Evolutionary conservation across 30 jellyfish, hydroid and myxozoan species (phyloP).

Genomic region (Turritopsis dohrnii): DNA sequence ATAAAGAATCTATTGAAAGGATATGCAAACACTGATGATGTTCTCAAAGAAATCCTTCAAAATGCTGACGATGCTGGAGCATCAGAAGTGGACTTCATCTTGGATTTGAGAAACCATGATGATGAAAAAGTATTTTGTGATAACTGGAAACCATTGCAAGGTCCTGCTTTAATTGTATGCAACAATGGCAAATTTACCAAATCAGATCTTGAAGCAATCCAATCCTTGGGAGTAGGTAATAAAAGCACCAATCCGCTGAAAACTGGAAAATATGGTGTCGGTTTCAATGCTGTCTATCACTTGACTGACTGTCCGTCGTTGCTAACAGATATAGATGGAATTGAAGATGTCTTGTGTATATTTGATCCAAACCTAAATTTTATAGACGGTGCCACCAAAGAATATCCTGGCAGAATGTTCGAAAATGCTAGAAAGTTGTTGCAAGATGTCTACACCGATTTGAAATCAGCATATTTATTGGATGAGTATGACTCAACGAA

Average conservation of each 20-base stretch:
- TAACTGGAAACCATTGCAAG: constrained; percentile 65
- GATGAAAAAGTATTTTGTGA: constrained; percentile 45
- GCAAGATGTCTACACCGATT: constrained; percentile 14
- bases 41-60: constrained; percentile 64
- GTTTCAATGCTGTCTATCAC: constrained; percentile 75
- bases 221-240: constrained; percentile 64
- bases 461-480: constrained; percentile 15
- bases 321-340: constrained; percentile 30
- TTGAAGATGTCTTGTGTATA: constrained; percentile 34
- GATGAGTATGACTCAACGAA: constrained; percentile 12
- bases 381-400: constrained; percentile 40
- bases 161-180: constrained; percentile 71
- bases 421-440: constrained; percentile 41
- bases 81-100: constrained; percentile 44
- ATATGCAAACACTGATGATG: constrained; percentile 44
- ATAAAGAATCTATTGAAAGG: constrained; percentile 60
- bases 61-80: constrained; percentile 96
- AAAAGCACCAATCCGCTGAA: constrained; percentile 46
- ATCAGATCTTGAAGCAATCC: constrained; percentile 55
- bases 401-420: constrained; percentile 72
- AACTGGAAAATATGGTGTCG: constrained; percentile 88
- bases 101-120: constrained; percentile 46
- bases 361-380: constrained; percentile 68
- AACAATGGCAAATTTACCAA: constrained; percentile 62
- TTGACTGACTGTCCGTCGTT: constrained; percentile 68